Conservation (phyloP, 2,113 vertebrate species). For the Prochilodus magdalenae region DNA sequence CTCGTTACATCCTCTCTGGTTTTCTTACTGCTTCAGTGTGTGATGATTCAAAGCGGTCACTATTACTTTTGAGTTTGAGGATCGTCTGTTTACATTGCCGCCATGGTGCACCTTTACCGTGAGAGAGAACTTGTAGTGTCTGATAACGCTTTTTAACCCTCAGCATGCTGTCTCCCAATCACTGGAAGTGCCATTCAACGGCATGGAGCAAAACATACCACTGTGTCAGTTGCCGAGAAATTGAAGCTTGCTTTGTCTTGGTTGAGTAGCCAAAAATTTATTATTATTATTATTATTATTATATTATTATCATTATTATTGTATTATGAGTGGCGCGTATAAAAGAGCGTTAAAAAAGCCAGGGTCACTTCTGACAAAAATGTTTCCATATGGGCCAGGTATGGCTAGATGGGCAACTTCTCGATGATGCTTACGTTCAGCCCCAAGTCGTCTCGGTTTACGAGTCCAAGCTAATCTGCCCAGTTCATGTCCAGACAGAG, state of each 20-base stretch:
- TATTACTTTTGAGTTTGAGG: background rate
- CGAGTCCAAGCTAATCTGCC: slow-evolving; percentile 48
- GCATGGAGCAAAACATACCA: slow-evolving; percentile 27
- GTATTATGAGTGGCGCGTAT: background rate
- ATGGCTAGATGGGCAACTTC: slow-evolving; percentile 4
- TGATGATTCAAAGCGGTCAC: background rate
- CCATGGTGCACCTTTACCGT: background rate
- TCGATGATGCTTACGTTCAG: slow-evolving; percentile 9
- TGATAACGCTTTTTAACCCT: background rate
- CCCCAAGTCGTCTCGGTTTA: slow-evolving; percentile 49
- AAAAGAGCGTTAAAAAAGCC: too few species aligned
- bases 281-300: too few species aligned
- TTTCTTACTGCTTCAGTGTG: background rate
- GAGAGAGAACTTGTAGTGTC: background rate
- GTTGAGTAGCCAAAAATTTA: background rate
- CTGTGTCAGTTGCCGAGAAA: slow-evolving; percentile 36
- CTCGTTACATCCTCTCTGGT: background rate
- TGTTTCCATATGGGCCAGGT: background rate
- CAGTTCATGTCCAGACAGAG: slow-evolving; percentile 27
- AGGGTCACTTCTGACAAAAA: background rate
- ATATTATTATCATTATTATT: too few species aligned
- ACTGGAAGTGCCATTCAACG: slow-evolving; percentile 45
- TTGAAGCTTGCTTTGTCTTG: background rate
- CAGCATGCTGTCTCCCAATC: background rate
- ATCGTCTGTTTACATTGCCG: slow-evolving; percentile 52